These are phyloP conservation scores for Epinotia ramella DNA, from an alignment of 2,888 invertebrate species.

Conservation along the genomic window DNA sequence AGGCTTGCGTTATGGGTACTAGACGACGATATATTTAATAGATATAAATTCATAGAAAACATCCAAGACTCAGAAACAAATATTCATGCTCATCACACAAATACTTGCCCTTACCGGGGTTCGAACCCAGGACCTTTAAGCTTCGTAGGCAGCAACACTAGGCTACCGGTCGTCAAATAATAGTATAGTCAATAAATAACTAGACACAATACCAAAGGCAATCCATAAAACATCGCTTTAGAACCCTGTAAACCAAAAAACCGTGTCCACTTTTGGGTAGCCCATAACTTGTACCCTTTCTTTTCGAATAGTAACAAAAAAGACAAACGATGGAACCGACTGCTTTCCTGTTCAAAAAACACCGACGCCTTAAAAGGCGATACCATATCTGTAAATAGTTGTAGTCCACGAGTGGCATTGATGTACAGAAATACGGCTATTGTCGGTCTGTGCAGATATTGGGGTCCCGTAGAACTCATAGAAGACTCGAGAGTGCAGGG, in stretches of 20 bases:
- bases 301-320: slow-evolving; percentile 11
- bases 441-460: neutral
- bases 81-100: too few relatives aligned
- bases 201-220: neutral
- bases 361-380: slow-evolving; percentile 38
- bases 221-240: slow-evolving; percentile 4
- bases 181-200: neutral
- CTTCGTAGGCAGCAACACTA: too few relatives aligned
- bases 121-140: too few relatives aligned
- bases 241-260: neutral
- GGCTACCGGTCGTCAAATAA: too few relatives aligned
- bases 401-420: slow-evolving; percentile 37
- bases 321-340: slow-evolving; percentile 24
- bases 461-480: slow-evolving; percentile 7
- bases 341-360: slow-evolving; percentile 15
- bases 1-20: too few relatives aligned
- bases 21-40: too few relatives aligned
- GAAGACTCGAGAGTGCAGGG: too few relatives aligned
- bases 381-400: slow-evolving; percentile 35
- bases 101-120: too few relatives aligned
- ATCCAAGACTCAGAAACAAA: too few relatives aligned
- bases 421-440: slow-evolving; percentile 29
- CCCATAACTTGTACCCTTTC: slow-evolving; percentile 29
- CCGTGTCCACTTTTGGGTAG: slow-evolving; percentile 1
- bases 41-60: too few relatives aligned